A percentile compares a stretch with the other conserved stretches of the same genome.
Evolutionary conservation across 2,888 invertebrate genomes (phyloP).

Genomic region (Chaetoderma sp.): DNA sequence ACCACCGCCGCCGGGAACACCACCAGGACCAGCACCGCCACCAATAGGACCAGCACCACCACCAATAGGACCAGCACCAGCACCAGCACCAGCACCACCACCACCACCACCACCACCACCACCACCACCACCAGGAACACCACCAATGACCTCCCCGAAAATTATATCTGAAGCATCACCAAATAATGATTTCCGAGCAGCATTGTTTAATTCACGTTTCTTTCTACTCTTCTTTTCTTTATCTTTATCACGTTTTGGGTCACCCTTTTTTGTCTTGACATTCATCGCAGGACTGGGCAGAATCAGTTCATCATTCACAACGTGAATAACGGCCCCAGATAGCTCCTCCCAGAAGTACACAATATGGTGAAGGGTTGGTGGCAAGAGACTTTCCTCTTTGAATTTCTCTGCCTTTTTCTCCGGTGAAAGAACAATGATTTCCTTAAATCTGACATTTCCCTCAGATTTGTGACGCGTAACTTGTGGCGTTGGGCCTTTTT

Average conservation of each 20-base stretch:
- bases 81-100: conserved; percentile 22
- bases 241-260: conserved; percentile 59
- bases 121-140: conserved; percentile 23
- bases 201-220: conserved; percentile 73
- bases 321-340: conserved; percentile 72
- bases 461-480: conserved; percentile 15
- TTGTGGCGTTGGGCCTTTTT: conserved; percentile 22
- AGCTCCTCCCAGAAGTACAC: conserved; percentile 92
- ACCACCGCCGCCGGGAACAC: conserved; percentile 23
- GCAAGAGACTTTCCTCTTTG: conserved; percentile 72
- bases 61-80: conserved; percentile 29
- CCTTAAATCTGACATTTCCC: conserved; percentile 23
- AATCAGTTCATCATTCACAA: conserved; percentile 75
- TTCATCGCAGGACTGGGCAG: conserved; percentile 73
- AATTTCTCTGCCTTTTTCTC: conserved; percentile 1
- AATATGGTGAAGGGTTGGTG: conserved; percentile 87
- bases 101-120: conserved; percentile 34
- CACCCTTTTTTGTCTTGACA: conserved; percentile 50
- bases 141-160: conserved; percentile 32
- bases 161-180: conserved; percentile 50
- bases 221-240: conserved; percentile 69
- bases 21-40: conserved; percentile 32
- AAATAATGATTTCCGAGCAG: conserved; percentile 52
- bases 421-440: conserved; percentile 17
- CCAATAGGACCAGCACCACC: conserved; percentile 50